These are phyloP conservation scores for Acanthaster planci DNA, from an alignment of 35 echinoderm and acorn worm species.

Conservation along the genomic window DNA sequence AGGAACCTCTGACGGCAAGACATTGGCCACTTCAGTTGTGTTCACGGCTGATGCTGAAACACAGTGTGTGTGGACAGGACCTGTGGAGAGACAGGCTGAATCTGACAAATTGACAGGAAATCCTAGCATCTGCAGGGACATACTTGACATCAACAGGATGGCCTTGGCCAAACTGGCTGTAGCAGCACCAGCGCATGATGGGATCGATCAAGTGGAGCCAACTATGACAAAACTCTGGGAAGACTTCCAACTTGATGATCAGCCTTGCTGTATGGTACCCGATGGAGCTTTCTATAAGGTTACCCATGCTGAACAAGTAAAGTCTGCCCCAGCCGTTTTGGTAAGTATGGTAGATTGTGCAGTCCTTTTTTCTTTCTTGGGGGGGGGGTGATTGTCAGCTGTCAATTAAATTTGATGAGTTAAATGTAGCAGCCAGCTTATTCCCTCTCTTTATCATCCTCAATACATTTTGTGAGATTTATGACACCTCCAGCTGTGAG, in stretches of 20 bases:
- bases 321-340: not conserved
- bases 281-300: conserved; percentile 3
- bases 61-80: not conserved
- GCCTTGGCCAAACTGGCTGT: not conserved
- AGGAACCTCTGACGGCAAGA: not conserved
- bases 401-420: no score
- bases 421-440: no score
- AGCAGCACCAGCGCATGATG: not conserved
- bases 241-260: not conserved
- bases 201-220: not conserved
- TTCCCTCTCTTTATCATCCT: no score
- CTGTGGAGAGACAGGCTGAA: not conserved
- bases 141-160: conserved; percentile 16
- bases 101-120: not conserved
- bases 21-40: not conserved
- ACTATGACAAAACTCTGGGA: not conserved
- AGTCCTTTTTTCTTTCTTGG: not conserved
- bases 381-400: no score
- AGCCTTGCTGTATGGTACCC: not conserved
- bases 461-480: no score
- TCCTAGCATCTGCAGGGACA: not conserved
- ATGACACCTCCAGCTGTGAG: no score
- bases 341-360: conserved; percentile 5
- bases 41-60: conserved; percentile 5
- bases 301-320: not conserved